These are phyloP conservation scores for Dendrolimus houi DNA, from an alignment of 2,888 invertebrate genomes.

Conservation along the genomic window DNA sequence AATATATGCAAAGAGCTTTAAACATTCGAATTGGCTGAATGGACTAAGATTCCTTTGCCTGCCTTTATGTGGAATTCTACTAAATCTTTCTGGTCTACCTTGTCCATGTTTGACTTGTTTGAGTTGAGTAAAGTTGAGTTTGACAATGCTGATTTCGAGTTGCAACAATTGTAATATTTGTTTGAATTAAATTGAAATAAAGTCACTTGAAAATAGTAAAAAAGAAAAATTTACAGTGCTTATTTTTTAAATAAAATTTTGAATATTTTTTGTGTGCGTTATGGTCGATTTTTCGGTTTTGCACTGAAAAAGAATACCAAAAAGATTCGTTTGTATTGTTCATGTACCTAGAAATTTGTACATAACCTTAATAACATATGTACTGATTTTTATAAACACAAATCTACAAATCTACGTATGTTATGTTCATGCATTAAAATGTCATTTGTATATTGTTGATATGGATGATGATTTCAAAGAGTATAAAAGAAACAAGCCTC, in stretches of 20 bases:
- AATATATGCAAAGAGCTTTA: too few relatives aligned
- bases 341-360: not conserved
- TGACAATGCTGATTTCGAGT: not conserved
- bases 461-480: constrained; percentile 76
- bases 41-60: too few relatives aligned
- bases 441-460: constrained; percentile 24
- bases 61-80: too few relatives aligned
- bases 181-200: not conserved
- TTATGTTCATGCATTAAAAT: constrained; percentile 9
- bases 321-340: not conserved
- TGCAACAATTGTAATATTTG: not conserved
- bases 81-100: too few relatives aligned
- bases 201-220: not conserved
- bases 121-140: too few relatives aligned
- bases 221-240: not conserved
- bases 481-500: constrained; percentile 79
- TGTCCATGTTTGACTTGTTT: too few relatives aligned
- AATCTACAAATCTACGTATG: constrained; percentile 3
- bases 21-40: too few relatives aligned
- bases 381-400: not conserved
- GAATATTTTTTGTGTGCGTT: not conserved
- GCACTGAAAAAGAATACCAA: not conserved
- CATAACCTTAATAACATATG: not conserved
- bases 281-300: not conserved
- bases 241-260: not conserved